Base-by-base conservation (phyloP, 2,888 invertebrate genomes). In the Amiota mariae region DNA sequence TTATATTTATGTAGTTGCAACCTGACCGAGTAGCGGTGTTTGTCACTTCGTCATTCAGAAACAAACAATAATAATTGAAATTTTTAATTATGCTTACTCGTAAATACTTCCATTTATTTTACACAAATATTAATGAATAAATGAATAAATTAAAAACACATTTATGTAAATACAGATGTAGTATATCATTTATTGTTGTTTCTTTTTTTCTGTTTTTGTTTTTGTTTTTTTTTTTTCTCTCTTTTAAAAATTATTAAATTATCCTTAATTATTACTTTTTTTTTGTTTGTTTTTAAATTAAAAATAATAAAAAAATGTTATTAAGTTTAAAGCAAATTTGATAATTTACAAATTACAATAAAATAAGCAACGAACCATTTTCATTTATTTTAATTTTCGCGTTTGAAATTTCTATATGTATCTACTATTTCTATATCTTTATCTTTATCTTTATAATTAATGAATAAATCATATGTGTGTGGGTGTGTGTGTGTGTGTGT, bases 271-370 rank as follows among this genome's bases (percentile, higher is more conserved):
- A 36, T 36, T 36, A 24, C 3, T 24, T 24, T 72, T 63, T 64
- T 56, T 48, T 63, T 72, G 15, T 57, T 51, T 2, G n/a, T 10
- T n/a, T 82, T 83, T 85, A 76, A 79, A 73, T 82, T 79, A 85
- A 57, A 9, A 15, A 57, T 15, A 15, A 15, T 15, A 57, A 57
- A 57, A 57, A 85, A 81, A 84, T 79, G 73, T 49, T 10, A 47
- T 67, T 67, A 63, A 67, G 51, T 67, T 67, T 49, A 61, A 71
- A 71, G 48, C 59, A 84, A 57, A 85, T 85, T 83, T 73, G 79
- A 83, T 85, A 83, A 85, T 83, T 83, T 85, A 83, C 80, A 83
- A 75, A 36, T 36, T 36, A 36, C 36, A 82, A 76, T 85, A 85
- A 75, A 72, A 76, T 76, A 78, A 79, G 72, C 70, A 81, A 81